Percentiles rank a stretch among this genome's conserved stretches.
These are phyloP conservation scores for Mellivora capensis DNA, from an alignment of 2,113 vertebrate genomes.

Conservation along the genomic window DNA sequence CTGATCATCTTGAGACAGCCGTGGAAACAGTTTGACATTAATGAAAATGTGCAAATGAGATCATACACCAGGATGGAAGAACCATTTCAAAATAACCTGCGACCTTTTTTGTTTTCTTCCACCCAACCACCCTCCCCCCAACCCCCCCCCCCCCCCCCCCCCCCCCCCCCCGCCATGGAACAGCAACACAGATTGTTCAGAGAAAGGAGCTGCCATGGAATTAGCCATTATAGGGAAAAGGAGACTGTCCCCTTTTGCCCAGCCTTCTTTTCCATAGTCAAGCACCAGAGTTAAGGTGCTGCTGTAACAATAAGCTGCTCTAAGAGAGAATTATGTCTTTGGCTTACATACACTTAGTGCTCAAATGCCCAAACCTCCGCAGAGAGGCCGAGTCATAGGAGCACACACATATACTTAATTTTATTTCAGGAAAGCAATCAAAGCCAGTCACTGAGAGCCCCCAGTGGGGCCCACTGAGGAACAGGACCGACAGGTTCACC, in stretches of 20 bases:
- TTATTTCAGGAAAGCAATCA: constrained; percentile 58
- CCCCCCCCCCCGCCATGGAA: not conserved
- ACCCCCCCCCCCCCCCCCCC: not conserved
- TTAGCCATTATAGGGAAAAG: not conserved
- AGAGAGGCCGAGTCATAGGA: not conserved
- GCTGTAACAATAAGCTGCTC: not conserved
- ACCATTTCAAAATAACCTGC: constrained; percentile 66
- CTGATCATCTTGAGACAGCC: constrained; percentile 65
- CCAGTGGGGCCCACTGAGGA: not conserved
- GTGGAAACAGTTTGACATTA: constrained; percentile 72
- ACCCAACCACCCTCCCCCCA: not conserved
- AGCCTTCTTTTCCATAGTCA: not conserved
- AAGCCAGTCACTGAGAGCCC: not conserved
- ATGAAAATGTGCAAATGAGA: constrained; percentile 72
- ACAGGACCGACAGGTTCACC: constrained; percentile 52
- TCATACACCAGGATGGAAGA: constrained; percentile 13
- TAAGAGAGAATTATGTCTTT: not conserved
- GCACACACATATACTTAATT: not conserved
- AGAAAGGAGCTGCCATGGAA: constrained; percentile 54
- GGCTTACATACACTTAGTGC: not conserved
- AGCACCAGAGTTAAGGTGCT: not conserved
- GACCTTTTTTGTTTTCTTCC: constrained; percentile 40
- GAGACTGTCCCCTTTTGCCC: not conserved
- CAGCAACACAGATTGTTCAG: constrained; percentile 14
- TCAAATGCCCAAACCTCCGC: not conserved